phyloP scores from a whole-genome alignment of 2,888 invertebrate genomes.

The Strigamia crassipes region DNA sequence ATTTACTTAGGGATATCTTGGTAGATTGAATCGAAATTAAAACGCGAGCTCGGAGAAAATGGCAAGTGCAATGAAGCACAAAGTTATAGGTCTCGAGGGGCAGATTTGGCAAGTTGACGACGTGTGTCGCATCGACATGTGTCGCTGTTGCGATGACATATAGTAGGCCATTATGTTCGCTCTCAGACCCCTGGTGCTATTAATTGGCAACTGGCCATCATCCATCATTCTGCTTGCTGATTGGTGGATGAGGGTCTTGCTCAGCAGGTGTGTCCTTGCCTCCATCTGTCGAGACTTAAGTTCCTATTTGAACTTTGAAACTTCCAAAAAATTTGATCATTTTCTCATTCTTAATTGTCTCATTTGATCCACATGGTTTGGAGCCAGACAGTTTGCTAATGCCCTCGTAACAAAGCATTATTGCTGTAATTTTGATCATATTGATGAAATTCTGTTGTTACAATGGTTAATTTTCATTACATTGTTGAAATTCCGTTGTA shows the following conservation, averaged over 20 bases:
- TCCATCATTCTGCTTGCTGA: constrained; percentile 8
- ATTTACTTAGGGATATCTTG: constrained; percentile 12
- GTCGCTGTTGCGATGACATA: constrained; percentile 34
- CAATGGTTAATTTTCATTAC: no score
- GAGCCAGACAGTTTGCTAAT: no score
- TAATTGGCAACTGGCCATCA: constrained; percentile 31
- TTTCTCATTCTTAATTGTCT: no score
- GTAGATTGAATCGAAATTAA: constrained; percentile 19
- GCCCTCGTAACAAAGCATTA: no score
- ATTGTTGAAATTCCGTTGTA: no score
- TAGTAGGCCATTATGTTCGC: constrained; percentile 27
- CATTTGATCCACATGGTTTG: no score
- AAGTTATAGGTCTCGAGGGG: constrained; percentile 22
- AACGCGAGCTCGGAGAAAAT: constrained; percentile 3
- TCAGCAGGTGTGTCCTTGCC: constrained; percentile 10
- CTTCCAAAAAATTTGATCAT: neutral
- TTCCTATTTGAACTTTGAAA: neutral
- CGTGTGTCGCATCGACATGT: constrained; percentile 33
- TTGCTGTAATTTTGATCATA: no score
- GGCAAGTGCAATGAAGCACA: constrained; percentile 29
- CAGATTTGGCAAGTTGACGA: constrained; percentile 29
- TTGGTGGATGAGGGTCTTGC: constrained; percentile 17
- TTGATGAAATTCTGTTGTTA: no score
- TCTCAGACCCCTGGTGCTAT: constrained; percentile 33
- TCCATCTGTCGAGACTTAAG: constrained; percentile 2